Percentiles rank a stretch among this genome's conserved stretches.
Conservation (phyloP, 2,888 invertebrate genomes). For the Arge pagana region DNA sequence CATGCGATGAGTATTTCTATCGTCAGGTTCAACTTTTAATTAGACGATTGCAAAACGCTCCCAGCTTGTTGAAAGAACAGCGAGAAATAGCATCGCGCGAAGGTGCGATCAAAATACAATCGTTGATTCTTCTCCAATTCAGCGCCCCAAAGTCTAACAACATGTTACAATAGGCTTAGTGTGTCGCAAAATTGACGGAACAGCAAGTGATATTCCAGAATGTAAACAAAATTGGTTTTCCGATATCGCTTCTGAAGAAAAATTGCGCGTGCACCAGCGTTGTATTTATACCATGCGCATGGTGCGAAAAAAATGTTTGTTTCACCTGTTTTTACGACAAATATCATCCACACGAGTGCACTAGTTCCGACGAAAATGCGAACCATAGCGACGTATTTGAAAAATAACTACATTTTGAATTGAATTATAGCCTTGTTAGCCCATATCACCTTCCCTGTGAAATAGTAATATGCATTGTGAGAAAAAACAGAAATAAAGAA, state of each 20-base stretch:
- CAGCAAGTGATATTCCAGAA: constrained; percentile 27
- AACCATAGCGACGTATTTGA: too few relatives aligned
- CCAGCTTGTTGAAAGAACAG: constrained; percentile 25
- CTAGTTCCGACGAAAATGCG: too few relatives aligned
- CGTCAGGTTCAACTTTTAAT: constrained; percentile 30
- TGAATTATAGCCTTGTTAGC: too few relatives aligned
- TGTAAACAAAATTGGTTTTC: constrained; percentile 30
- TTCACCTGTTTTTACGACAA: too few relatives aligned
- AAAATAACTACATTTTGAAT: too few relatives aligned
- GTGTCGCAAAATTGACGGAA: constrained; percentile 24
- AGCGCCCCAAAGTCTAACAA: constrained; percentile 28
- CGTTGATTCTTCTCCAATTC: constrained; percentile 31
- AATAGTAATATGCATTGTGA: too few relatives aligned
- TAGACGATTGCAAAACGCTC: constrained; percentile 28
- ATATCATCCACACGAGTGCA: too few relatives aligned
- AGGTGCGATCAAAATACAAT: constrained; percentile 35
- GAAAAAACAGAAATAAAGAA: too few relatives aligned
- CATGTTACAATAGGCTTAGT: constrained; percentile 34
- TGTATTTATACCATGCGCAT: too few relatives aligned
- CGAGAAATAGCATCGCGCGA: constrained; percentile 29
- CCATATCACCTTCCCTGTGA: too few relatives aligned
- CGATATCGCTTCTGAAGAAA: neutral
- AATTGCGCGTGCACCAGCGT: too few relatives aligned
- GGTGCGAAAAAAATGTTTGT: too few relatives aligned
- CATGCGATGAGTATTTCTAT: constrained; percentile 32